Percentiles rank a stretch among this genome's conserved stretches.
These are phyloP conservation scores for Hypomecis punctinalis DNA, from an alignment of 2,888 invertebrate genomes.

Conservation along the genomic window DNA sequence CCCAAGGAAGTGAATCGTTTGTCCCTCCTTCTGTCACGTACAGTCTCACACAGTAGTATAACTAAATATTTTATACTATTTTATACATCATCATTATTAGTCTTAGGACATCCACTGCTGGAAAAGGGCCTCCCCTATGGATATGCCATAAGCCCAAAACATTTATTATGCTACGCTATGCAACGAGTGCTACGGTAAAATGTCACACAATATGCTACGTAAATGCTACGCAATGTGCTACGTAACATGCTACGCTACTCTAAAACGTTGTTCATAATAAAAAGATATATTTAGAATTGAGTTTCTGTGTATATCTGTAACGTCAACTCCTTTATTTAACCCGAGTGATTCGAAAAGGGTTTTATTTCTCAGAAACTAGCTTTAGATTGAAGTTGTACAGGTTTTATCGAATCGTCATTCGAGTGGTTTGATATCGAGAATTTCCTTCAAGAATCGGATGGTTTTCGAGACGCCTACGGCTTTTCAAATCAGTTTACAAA, in stretches of 20 bases:
- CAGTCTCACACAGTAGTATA: slow-evolving; percentile 10
- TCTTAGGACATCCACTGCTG: too few species aligned
- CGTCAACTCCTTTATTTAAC: slow-evolving; percentile 32
- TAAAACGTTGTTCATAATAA: neutral
- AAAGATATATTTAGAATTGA: neutral
- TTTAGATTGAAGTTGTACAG: slow-evolving; percentile 44
- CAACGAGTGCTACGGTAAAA: too few species aligned
- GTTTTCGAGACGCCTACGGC: too few species aligned
- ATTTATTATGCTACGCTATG: too few species aligned
- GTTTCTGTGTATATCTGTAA: slow-evolving; percentile 10
- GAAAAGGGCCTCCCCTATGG: too few species aligned
- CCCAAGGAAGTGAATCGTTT: slow-evolving; percentile 39
- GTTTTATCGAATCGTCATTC: slow-evolving; percentile 27
- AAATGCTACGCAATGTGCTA: neutral
- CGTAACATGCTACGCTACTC: neutral
- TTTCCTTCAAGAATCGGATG: neutral
- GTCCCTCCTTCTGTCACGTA: slow-evolving; percentile 23
- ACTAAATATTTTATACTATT: neutral
- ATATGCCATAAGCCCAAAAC: too few species aligned
- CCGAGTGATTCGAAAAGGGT: slow-evolving; percentile 43
- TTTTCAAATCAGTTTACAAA: too few species aligned
- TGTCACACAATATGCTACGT: neutral
- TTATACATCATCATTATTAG: too few species aligned
- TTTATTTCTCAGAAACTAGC: slow-evolving; percentile 44
- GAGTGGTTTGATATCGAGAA: slow-evolving; percentile 8